These are phyloP conservation scores for Erpornis zantholeuca DNA, from an alignment of 2,113 vertebrate species.

Conservation along the genomic window DNA sequence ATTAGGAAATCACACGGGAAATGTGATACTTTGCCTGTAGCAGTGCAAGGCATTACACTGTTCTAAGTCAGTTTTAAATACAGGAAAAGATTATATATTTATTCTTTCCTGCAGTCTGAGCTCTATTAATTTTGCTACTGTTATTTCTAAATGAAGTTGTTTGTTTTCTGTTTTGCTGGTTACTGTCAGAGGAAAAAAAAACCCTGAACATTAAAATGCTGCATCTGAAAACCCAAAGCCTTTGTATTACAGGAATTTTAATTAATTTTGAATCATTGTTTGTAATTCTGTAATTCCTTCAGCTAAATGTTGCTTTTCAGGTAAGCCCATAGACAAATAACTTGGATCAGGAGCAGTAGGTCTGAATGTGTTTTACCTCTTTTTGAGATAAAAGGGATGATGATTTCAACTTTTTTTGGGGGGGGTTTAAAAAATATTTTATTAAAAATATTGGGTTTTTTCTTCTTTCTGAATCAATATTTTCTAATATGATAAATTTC, in stretches of 20 bases:
- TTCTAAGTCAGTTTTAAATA: background rate
- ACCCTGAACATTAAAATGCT: background rate
- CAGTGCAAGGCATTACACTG: background rate
- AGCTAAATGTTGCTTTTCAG: background rate
- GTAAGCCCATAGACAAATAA: background rate
- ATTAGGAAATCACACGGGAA: background rate
- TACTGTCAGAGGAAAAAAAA: background rate
- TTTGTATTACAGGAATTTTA: background rate
- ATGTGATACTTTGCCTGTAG: background rate
- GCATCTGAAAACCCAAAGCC: background rate
- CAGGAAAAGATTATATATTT: background rate
- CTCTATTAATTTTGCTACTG: background rate
- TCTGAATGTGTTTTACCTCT: background rate
- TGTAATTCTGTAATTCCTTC: background rate
- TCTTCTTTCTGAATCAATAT: background rate
- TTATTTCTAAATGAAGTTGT: background rate
- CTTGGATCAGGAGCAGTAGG: background rate
- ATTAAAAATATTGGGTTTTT: accelerated
- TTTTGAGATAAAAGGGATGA: background rate
- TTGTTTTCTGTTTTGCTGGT: background rate
- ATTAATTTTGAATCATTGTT: background rate
- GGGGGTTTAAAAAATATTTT: background rate
- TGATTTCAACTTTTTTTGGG: background rate
- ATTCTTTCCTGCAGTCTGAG: background rate
- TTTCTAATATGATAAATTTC: background rate